Evolutionary conservation across 1,140 invertebrate genomes (phyloP), one percentile per base, ranked within the genome.

Genomic region (Acromyrmex charruanus): DNA sequence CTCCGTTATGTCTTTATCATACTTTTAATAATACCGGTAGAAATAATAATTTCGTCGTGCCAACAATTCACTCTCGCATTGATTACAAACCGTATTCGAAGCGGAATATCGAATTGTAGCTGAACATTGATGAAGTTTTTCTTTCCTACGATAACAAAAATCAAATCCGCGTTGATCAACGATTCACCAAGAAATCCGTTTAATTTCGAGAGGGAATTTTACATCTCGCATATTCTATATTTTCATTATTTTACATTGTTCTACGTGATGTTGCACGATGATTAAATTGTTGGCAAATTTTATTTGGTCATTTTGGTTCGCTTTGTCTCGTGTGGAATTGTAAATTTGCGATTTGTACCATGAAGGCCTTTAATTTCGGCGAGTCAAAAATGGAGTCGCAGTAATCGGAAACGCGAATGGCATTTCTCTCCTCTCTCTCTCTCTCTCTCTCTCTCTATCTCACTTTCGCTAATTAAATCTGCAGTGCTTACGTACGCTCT

Each of bases 391-490:
- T 7, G 39, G 18, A 59, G 25, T 16, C 12, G 39, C 28, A 25
- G 53, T 44, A 51, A 63, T 61, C 49, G n/a, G 9, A 21, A 61
- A 61, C 18, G 39, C 53, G 59, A 25, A 6, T 28, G 12, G 6
- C 14, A 3, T 39, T 21, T 18, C 28, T 58, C 18, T 1, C 4
- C 31, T 35, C 35, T 59, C 25, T 82, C 16, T 59, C 18, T 71
- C 1, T 7, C 3, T 12, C 12, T 35, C 31, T 35, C 35, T 35
- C 31, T 35, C 35, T 59, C 25, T 71, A 1, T 7, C 3, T 12
- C 12, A 1, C 4, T 44, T 44, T 2, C 25, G 69, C 25, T 74
- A 84, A 84, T 84, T 84, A 84, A 84, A 75, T 65, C n/a, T 18
- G 55, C 35, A 14, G 53, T 51, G 16, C 53, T 75, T 61, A 21